Evolutionary conservation across 2,113 vertebrate species (phyloP), one percentile per base, ranked within the genome.

Genomic region (Thalassarche chlororhynchos): DNA sequence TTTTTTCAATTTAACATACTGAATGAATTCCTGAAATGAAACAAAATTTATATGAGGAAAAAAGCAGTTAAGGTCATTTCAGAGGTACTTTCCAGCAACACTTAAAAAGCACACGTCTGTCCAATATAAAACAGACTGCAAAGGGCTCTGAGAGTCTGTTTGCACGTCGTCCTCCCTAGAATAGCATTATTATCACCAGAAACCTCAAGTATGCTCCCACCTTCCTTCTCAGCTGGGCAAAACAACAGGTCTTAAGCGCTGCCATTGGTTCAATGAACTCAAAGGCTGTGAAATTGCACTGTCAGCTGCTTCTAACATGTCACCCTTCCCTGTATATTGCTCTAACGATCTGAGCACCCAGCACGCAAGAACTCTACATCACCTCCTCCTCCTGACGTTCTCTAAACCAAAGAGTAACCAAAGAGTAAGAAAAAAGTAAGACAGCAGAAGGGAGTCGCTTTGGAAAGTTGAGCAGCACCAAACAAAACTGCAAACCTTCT

Each of bases 1-100:
- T 68, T 74, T 54, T 61, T 75, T 55, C 21, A 52, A 21, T 96
- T 89, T 89, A 75, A 91, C 70, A 83, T 87, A 51, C 38, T 83
- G 90, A 84, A 92, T 82, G 36, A 97, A 97, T 96, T 97, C 66
- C 95, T 96, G 96, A 96, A 97, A 93, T 87, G 76, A 97, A 98
- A 94, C 44, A 96, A 93, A 96, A 94, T 52, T 71, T 93, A 38
- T n/a, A 86, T 38, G 84, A 95, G 84, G 84, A 94, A 90, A 93
- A 97, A 74, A 93, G 19, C 40, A 86, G 88, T 74, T 88, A 91
- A 89, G 81, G 82, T 93, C 23, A 93, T 91, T 97, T 93, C 82
- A 90, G 88, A 97, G 55, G 77, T 68, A 84, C 78, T 74, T 96
- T 93, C 77, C 26, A 92, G 89, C 79, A 72, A 40, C 79, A 95